phyloP scores from a whole-genome alignment of 1,140 invertebrate species.

The Aricia agestis region DNA sequence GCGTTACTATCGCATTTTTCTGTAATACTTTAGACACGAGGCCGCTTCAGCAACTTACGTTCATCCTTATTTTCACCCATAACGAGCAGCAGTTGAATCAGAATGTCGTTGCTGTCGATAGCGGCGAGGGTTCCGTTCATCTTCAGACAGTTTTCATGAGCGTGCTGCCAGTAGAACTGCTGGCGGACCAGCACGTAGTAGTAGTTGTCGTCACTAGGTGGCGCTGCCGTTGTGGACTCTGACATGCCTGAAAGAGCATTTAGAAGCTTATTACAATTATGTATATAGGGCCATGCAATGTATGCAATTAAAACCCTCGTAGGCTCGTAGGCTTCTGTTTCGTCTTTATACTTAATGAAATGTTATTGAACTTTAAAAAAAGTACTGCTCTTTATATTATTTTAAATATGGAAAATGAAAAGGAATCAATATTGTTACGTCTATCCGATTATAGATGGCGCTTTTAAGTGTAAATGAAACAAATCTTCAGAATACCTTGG shows the following conservation, averaged over 20 bases:
- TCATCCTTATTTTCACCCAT: slow-evolving; percentile 66
- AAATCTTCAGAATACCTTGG: slow-evolving; percentile 28
- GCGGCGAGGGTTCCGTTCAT: slow-evolving; percentile 57
- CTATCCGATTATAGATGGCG: no score
- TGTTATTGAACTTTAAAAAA: no score
- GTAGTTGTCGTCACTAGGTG: slow-evolving; percentile 59
- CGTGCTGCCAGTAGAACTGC: slow-evolving; percentile 56
- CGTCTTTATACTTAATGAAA: no score
- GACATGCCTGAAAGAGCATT: slow-evolving; percentile 32
- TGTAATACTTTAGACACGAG: no score
- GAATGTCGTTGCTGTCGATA: slow-evolving; percentile 48
- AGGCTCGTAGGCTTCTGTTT: no score
- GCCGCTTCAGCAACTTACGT: slow-evolving; percentile 40
- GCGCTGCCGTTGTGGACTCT: slow-evolving; percentile 26
- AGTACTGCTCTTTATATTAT: no score
- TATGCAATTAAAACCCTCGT: no score
- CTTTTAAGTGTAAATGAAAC: neutral
- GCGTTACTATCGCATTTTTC: no score
- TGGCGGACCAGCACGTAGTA: slow-evolving; percentile 57
- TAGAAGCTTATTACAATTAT: slow-evolving; percentile 6
- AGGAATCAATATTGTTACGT: no score
- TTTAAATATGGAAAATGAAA: no score
- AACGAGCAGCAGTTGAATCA: slow-evolving; percentile 51
- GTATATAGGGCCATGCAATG: no score
- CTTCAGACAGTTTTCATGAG: slow-evolving; percentile 55